Conservation (phyloP, 2,797 vertebrate species). For the Morelia viridis region DNA sequence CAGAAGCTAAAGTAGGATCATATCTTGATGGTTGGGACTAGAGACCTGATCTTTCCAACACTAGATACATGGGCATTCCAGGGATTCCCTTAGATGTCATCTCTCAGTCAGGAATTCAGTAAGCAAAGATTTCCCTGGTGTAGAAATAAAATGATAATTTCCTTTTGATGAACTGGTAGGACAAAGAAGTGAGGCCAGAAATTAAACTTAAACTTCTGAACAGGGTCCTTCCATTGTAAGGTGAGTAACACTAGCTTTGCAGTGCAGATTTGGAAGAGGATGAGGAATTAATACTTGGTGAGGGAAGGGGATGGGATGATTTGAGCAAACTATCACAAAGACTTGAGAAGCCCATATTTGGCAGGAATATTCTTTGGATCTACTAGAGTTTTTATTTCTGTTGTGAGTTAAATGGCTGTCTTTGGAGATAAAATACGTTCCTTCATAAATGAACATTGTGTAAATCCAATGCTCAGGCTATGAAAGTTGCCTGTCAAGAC, state of each 20-base stretch:
- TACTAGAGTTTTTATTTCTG: neutral
- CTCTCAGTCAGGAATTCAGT: neutral
- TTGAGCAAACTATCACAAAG: neutral
- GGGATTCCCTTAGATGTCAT: neutral
- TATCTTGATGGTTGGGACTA: slow-evolving; percentile 11
- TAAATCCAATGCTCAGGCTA: neutral
- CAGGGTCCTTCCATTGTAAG: neutral
- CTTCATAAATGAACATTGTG: neutral
- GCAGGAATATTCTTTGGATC: neutral
- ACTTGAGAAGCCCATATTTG: neutral
- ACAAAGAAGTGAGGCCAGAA: neutral
- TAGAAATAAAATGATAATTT: neutral
- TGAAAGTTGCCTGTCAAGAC: neutral
- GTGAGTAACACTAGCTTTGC: neutral
- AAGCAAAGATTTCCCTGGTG: neutral
- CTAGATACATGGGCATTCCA: neutral
- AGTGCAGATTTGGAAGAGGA: neutral
- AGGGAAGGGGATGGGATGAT: neutral
- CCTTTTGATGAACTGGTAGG: neutral
- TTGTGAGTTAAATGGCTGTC: neutral
- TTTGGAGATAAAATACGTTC: neutral
- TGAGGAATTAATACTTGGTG: neutral
- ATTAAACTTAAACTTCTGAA: neutral
- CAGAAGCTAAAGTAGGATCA: slow-evolving; percentile 2
- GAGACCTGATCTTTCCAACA: slow-evolving; percentile 15